phyloP scores from a whole-genome alignment of 2,888 invertebrate species.

The Chydorus sphaericus region DNA sequence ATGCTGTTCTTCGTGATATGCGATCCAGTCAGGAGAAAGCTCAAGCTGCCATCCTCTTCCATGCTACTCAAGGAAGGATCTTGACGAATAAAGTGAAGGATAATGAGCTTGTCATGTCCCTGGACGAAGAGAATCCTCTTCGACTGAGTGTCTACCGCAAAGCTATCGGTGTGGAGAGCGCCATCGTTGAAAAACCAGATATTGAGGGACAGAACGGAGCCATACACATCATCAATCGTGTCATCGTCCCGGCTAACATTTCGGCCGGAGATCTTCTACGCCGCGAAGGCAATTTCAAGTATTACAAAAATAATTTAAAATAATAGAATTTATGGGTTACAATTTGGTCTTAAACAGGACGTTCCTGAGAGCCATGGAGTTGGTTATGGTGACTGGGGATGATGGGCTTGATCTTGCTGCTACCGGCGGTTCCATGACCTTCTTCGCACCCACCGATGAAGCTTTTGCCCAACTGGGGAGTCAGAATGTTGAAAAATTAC shows the following conservation, averaged over 20 bases:
- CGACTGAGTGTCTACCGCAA: constrained; percentile 33
- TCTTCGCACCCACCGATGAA: constrained; percentile 51
- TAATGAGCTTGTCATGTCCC: constrained; percentile 29
- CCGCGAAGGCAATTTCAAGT: constrained; percentile 32
- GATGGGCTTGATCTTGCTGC: constrained; percentile 22
- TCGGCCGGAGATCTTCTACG: constrained; percentile 30
- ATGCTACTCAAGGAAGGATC: constrained; percentile 30
- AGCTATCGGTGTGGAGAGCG: constrained; percentile 33
- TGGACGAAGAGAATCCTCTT: constrained; percentile 30
- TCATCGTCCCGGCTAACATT: constrained; percentile 30
- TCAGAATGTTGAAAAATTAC: background rate
- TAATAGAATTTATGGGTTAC: background rate
- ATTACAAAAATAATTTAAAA: constrained; percentile 8
- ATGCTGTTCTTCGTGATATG: constrained; percentile 24
- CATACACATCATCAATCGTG: constrained; percentile 34
- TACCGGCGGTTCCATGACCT: constrained; percentile 37
- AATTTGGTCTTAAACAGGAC: constrained; percentile 22
- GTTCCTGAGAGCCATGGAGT: constrained; percentile 28
- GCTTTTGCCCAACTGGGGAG: constrained; percentile 37
- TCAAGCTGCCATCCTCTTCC: constrained; percentile 30
- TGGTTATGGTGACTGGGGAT: constrained; percentile 24
- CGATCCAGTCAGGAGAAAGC: constrained; percentile 26
- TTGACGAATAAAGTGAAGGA: constrained; percentile 30
- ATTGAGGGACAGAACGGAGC: constrained; percentile 33
- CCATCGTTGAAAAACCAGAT: constrained; percentile 30